Conservation (phyloP, 2,888 invertebrate genomes). For the Dasysyrphus tricinctus region DNA sequence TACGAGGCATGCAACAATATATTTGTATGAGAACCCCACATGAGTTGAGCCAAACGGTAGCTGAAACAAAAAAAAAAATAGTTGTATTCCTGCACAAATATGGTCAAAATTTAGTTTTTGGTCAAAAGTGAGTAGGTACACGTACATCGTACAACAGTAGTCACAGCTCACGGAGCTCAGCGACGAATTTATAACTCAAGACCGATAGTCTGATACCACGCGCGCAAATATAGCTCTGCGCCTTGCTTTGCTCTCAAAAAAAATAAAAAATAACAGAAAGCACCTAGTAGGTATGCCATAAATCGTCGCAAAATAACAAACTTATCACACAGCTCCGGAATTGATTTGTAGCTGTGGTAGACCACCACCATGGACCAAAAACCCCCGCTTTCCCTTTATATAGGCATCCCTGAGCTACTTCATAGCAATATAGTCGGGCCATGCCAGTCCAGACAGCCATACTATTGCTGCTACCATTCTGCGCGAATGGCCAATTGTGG, state of each 20-base stretch:
- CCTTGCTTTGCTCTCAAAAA: conserved; percentile 48
- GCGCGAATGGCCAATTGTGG: conserved; percentile 74
- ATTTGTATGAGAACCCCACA: conserved; percentile 14
- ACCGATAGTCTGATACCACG: conserved; percentile 43
- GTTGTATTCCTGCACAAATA: conserved; percentile 39
- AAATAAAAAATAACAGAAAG: conserved; percentile 26
- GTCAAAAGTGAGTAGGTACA: conserved; percentile 56
- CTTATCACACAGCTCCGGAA: conserved; percentile 72
- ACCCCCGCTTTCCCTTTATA: background rate
- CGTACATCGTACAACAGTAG: conserved; percentile 34
- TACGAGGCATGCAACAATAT: conserved; percentile 20
- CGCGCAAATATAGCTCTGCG: conserved; percentile 46
- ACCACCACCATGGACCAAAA: conserved; percentile 64
- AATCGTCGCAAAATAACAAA: conserved; percentile 74
- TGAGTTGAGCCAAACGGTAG: conserved; percentile 57
- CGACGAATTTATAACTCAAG: conserved; percentile 63
- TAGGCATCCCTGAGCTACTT: background rate
- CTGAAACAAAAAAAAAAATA: conserved; percentile 14
- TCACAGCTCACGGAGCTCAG: conserved; percentile 36
- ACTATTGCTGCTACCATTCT: conserved; percentile 56
- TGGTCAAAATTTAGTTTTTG: conserved; percentile 66
- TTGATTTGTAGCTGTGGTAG: conserved; percentile 75
- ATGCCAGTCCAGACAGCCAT: conserved; percentile 39
- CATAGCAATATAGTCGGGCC: background rate
- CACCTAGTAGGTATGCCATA: conserved; percentile 64